Evolutionary conservation across 1,140 invertebrate species (phyloP).

Genomic region (Centruroides vittatus): DNA sequence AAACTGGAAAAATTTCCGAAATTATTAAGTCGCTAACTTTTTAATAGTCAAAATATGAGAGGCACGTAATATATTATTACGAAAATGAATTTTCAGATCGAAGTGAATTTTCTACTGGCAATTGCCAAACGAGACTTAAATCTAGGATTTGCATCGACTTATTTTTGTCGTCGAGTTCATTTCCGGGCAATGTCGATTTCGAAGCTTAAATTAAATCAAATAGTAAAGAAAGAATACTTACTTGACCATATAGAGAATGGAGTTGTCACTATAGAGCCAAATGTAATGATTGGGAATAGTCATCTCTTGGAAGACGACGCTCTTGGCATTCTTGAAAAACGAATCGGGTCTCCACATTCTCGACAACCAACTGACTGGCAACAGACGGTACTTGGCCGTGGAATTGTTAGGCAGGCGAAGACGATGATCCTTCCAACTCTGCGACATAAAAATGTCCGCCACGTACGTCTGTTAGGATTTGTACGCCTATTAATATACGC

Average conservation of each 20-base stretch:
- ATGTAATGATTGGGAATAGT: slow-evolving; percentile 69
- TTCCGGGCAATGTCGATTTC: not conserved
- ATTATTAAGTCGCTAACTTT: no score
- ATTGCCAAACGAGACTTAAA: not conserved
- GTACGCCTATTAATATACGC: no score
- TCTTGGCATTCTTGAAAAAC: slow-evolving; percentile 46
- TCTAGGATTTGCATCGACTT: no score
- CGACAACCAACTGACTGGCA: slow-evolving; percentile 16
- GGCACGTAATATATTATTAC: no score
- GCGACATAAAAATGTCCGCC: slow-evolving; percentile 78
- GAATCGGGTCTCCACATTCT: slow-evolving; percentile 21
- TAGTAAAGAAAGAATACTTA: slow-evolving; percentile 2
- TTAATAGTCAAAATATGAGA: no score
- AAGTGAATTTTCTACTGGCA: no score
- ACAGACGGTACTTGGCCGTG: slow-evolving; percentile 15
- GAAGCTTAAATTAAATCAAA: not conserved
- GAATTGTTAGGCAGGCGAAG: slow-evolving; percentile 18
- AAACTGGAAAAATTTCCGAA: no score
- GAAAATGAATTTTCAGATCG: no score
- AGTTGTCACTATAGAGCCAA: slow-evolving; percentile 20
- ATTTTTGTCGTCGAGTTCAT: not conserved
- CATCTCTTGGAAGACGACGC: slow-evolving; percentile 78
- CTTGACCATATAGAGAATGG: slow-evolving; percentile 22
- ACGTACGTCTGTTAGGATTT: slow-evolving; percentile 56
- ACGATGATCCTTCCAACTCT: slow-evolving; percentile 71